Evolutionary conservation across 2,888 invertebrate species (phyloP), one percentile per base, ranked within the genome.

Genomic region (Drosophila melanosoma): DNA sequence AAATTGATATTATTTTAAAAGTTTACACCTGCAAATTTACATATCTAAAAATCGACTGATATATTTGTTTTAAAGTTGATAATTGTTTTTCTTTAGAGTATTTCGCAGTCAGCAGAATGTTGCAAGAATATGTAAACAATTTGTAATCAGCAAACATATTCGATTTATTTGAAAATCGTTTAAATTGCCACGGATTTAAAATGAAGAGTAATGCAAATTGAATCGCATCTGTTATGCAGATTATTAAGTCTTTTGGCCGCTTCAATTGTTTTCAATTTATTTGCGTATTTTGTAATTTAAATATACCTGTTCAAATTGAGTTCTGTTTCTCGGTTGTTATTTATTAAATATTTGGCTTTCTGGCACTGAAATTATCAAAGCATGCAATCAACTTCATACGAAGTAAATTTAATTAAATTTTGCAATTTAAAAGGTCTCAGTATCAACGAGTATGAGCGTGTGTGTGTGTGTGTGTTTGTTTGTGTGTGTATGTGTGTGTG

Each of bases 321-420:
- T 61, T 62, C 26, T 63, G 53, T 59, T 57, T 49, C 52, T 57
- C 52, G 58, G 57, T 72, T 65, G 58, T 53, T 33, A 58, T 60
- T 57, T 75, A 76, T 76, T 68, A 80, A 72, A 80, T 80, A 76
- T 80, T 72, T 69, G 52, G 33, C 52, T 61, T 42, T 45, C 23
- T 42, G 56, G 52, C 57, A 59, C 12, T 36, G 63, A 53, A 69
- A 73, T 79, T 73, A 79, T 79, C 79, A 79, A 81, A 76, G 81
- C 81, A 64, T 69, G 77, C 81, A 81, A 79, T 79, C 81, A 73
- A 77, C 63, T 45, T 65, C 38, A 51, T 63, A 53, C 57, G 51
- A 57, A 73, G 73, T 74, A 59, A 54, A 80, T 82, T 81, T 81
- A 81, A 81, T 81, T 81, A 81, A 82, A 81, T 77, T 83, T 67